Evolutionary conservation across 2,888 invertebrate species (phyloP).

Genomic region (Psylliodes chrysocephalus): DNA sequence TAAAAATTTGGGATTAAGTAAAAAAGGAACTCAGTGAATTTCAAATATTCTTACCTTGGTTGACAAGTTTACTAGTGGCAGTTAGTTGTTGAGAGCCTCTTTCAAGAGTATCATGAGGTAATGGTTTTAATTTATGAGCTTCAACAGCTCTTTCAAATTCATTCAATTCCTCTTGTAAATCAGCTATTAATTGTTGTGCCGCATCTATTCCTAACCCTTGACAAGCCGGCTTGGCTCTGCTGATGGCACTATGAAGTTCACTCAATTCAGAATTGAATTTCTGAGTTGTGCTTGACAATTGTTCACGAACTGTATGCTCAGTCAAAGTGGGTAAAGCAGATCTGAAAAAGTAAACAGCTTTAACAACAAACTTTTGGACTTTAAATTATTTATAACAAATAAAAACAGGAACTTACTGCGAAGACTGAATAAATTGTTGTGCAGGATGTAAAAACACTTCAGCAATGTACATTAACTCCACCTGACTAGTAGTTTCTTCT

Average conservation of each 20-base stretch:
- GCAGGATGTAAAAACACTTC: slow-evolving; percentile 84
- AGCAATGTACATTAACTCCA: slow-evolving; percentile 83
- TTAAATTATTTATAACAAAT: no score
- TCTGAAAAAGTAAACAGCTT: slow-evolving; percentile 60
- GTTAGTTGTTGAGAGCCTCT: slow-evolving; percentile 70
- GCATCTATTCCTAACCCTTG: slow-evolving; percentile 87
- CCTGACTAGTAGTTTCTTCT: slow-evolving; percentile 79
- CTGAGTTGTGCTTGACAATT: slow-evolving; percentile 77
- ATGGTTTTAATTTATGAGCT: slow-evolving; percentile 77
- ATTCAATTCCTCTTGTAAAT: slow-evolving; percentile 82
- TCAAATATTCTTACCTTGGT: slow-evolving; percentile 69
- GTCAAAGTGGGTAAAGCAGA: slow-evolving; percentile 84
- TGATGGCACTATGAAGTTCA: slow-evolving; percentile 61
- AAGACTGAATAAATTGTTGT: slow-evolving; percentile 78
- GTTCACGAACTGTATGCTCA: slow-evolving; percentile 81
- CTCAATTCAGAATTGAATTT: slow-evolving; percentile 69
- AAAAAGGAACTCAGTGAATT: background rate
- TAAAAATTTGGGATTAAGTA: no score
- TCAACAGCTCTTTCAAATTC: slow-evolving; percentile 82
- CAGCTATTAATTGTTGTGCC: slow-evolving; percentile 83
- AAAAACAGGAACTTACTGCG: slow-evolving; percentile 57
- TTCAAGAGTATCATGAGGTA: slow-evolving; percentile 77
- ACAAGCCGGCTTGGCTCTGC: slow-evolving; percentile 68
- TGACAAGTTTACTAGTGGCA: slow-evolving; percentile 78
- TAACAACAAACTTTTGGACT: no score